Evolutionary conservation across 2,888 invertebrate genomes (phyloP).

Genomic region (Hydriomena furcata): DNA sequence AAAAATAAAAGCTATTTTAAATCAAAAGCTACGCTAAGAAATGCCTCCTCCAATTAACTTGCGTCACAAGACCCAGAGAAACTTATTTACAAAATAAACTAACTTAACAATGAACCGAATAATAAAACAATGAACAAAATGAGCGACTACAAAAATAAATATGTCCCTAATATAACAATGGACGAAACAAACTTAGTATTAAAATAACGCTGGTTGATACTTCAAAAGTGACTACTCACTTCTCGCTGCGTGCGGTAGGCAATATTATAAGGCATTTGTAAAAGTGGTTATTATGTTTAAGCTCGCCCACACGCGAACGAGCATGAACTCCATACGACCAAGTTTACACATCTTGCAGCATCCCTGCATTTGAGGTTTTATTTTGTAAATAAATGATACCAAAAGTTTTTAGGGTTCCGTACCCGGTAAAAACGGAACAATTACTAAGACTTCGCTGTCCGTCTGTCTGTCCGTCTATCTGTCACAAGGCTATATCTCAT

Average conservation of each 20-base stretch:
- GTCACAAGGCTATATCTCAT: too few species aligned
- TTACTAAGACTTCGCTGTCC: too few species aligned
- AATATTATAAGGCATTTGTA: slow-evolving; percentile 60
- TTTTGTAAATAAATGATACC: too few species aligned
- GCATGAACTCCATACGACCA: background rate
- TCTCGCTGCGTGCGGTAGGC: slow-evolving; percentile 72
- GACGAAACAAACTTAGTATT: slow-evolving; percentile 60
- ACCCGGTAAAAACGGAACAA: too few species aligned
- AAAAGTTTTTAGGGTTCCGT: too few species aligned
- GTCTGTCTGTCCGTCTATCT: too few species aligned
- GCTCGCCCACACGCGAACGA: slow-evolving; percentile 69
- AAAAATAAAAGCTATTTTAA: too few species aligned
- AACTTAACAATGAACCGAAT: slow-evolving; percentile 34
- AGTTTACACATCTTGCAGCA: background rate
- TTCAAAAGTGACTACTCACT: slow-evolving; percentile 69
- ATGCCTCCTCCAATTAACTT: slow-evolving; percentile 3
- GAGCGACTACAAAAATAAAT: slow-evolving; percentile 59
- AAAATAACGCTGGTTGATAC: slow-evolving; percentile 72
- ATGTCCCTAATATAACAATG: slow-evolving; percentile 76
- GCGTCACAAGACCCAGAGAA: slow-evolving; percentile 8
- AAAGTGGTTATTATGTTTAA: slow-evolving; percentile 69
- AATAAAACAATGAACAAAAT: slow-evolving; percentile 51
- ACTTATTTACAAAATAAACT: slow-evolving; percentile 32
- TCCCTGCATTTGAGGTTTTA: too few species aligned
- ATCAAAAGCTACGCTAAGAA: background rate